Conservation (phyloP, 2,797 vertebrate species). For the Balearica regulorum region DNA sequence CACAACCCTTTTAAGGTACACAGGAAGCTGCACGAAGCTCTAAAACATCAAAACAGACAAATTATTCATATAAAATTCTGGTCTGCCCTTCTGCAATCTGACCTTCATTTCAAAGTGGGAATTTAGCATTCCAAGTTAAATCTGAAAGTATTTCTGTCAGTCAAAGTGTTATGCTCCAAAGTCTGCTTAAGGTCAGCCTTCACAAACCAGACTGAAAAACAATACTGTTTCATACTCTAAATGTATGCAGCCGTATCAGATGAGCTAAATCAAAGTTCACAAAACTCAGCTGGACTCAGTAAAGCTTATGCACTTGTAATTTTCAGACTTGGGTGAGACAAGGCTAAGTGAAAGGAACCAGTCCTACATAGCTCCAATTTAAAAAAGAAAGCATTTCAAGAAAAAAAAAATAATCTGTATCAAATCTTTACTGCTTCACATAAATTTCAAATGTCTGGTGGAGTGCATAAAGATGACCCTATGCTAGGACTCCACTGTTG, state of each 20-base stretch:
- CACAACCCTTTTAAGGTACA: neutral
- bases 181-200: neutral
- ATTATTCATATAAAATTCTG: neutral
- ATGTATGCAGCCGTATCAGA: rapidly evolving
- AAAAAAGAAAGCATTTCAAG: neutral
- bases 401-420: neutral
- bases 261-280: neutral
- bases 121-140: neutral
- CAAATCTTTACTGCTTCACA: neutral
- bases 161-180: neutral
- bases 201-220: neutral
- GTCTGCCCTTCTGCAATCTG: neutral
- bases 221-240: neutral
- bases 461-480: neutral
- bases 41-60: neutral
- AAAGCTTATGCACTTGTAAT: neutral
- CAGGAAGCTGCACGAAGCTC: neutral
- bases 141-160: neutral
- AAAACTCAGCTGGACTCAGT: neutral
- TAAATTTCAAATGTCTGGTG: neutral
- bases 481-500: neutral
- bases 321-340: neutral
- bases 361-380: neutral
- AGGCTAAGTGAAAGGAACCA: neutral
- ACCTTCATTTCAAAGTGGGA: neutral